Evolutionary conservation across 2,113 vertebrate genomes (phyloP).

Genomic region (Oreotrochilus melanogaster): DNA sequence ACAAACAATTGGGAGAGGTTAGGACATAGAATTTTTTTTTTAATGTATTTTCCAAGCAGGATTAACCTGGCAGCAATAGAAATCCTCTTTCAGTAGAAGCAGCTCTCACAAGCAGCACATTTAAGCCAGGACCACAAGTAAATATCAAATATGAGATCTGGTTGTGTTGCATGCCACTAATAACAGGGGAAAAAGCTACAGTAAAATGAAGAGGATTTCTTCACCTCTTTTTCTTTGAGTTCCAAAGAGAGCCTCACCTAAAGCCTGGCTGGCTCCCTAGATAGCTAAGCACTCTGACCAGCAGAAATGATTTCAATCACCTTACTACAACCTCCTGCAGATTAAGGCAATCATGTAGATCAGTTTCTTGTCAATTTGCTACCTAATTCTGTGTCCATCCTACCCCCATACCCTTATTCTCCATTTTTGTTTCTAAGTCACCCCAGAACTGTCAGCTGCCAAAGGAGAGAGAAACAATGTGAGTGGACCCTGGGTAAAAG

Average conservation of each 20-base stretch:
- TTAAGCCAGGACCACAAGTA: not conserved
- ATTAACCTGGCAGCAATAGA: not conserved
- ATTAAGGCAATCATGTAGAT: not conserved
- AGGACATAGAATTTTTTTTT: no score
- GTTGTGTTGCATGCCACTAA: not conserved
- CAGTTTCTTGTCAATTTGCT: not conserved
- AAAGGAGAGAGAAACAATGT: not conserved
- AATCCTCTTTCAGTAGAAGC: not conserved
- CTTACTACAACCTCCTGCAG: not conserved
- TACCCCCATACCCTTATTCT: not conserved
- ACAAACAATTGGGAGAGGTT: not conserved
- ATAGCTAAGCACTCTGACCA: slow-evolving; percentile 7
- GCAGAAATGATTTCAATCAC: slow-evolving; percentile 13
- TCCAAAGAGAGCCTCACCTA: not conserved
- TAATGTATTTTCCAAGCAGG: not conserved
- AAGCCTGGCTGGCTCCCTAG: not conserved
- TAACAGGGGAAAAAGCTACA: accelerated
- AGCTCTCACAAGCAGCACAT: not conserved
- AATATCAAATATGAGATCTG: not conserved
- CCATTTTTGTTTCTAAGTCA: not conserved
- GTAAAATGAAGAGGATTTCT: not conserved
- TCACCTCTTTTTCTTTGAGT: not conserved
- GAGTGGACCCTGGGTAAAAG: not conserved
- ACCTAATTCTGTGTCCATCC: not conserved
- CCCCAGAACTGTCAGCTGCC: not conserved